Evolutionary conservation across 92 coral and sea anemone species (phyloP).

Genomic region (Porites evermanni): DNA sequence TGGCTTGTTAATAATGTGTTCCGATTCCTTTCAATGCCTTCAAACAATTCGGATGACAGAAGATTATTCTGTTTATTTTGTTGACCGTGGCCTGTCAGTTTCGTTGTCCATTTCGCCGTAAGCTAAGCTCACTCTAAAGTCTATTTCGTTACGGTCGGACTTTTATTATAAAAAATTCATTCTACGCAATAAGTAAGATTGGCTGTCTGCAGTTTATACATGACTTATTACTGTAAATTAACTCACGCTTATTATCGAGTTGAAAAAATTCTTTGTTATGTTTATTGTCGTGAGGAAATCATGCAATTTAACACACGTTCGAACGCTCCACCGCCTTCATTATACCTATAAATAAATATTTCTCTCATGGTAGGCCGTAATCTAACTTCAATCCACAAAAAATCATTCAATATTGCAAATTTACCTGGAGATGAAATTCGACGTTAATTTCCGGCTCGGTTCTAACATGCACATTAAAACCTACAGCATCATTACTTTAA

Average conservation of each 20-base stretch:
- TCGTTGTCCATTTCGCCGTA: neutral
- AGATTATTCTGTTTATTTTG: neutral
- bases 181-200: too few relatives aligned
- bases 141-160: neutral
- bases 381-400: neutral
- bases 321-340: neutral
- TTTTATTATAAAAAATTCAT: neutral
- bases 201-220: neutral
- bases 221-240: neutral
- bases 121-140: neutral
- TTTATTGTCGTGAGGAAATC: neutral
- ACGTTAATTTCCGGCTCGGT: constrained; percentile 16
- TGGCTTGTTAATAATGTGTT: neutral
- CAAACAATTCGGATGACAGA: neutral
- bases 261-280: neutral
- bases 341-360: neutral
- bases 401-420: neutral
- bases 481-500: neutral
- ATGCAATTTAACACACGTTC: neutral
- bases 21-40: neutral
- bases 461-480: neutral
- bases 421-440: neutral
- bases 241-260: neutral
- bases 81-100: constrained; percentile 7
- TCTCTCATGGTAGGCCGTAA: neutral